Evolutionary conservation across 30 jellyfish, hydroid and myxozoan species (phyloP).

Genomic region (Aurelia aurita): DNA sequence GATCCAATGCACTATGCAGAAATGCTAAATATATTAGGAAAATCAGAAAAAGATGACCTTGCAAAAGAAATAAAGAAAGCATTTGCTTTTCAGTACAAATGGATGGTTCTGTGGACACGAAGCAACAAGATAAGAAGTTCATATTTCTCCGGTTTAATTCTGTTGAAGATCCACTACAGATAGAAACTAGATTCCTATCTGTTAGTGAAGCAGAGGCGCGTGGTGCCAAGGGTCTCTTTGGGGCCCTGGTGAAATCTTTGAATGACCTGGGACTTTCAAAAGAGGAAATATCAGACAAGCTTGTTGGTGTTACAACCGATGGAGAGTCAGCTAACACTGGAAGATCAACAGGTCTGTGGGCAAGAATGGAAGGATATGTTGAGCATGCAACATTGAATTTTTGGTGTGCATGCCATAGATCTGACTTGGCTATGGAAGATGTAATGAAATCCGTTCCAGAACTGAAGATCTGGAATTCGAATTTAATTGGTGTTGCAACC

Average conservation of each 20-base stretch:
- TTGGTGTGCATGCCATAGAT: slow-evolving; percentile 64
- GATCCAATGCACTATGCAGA: slow-evolving; percentile 34
- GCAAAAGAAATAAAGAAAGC: not conserved
- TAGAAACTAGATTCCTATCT: slow-evolving; percentile 25
- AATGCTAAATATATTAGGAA: slow-evolving; percentile 30
- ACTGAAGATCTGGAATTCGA: slow-evolving; percentile 42
- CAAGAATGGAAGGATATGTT: slow-evolving; percentile 36
- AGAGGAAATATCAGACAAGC: slow-evolving; percentile 19
- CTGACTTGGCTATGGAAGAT: slow-evolving; percentile 67
- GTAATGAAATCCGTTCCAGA: slow-evolving; percentile 49
- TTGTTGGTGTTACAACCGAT: slow-evolving; percentile 19
- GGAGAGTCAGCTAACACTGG: slow-evolving; percentile 57
- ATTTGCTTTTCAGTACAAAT: slow-evolving; percentile 23
- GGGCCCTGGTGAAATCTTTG: slow-evolving; percentile 36
- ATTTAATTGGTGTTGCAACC: slow-evolving; percentile 21
- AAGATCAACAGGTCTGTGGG: slow-evolving; percentile 24
- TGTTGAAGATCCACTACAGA: slow-evolving; percentile 36
- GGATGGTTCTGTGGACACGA: slow-evolving; percentile 47
- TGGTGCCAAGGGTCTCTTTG: slow-evolving; percentile 48
- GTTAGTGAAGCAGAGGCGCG: slow-evolving; percentile 24
- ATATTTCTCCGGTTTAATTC: slow-evolving; percentile 36
- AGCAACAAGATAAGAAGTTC: slow-evolving; percentile 35
- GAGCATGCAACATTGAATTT: slow-evolving; percentile 25
- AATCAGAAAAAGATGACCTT: not conserved
- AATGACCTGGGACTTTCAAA: slow-evolving; percentile 35